phyloP scores from a whole-genome alignment of 2,888 invertebrate species.

The Oscheius sp. region DNA sequence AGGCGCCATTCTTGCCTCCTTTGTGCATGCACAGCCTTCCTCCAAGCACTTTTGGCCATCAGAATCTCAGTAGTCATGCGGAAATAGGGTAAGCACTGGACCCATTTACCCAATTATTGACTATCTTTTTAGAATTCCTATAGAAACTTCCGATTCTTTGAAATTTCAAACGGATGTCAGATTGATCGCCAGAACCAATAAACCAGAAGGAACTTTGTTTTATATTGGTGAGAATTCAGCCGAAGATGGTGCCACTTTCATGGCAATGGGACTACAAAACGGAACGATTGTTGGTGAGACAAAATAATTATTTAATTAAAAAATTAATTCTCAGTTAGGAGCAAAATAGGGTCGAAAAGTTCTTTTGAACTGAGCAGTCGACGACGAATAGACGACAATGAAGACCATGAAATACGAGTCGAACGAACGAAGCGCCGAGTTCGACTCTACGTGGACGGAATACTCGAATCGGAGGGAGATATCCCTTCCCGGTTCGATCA shows the following conservation, averaged over 20 bases:
- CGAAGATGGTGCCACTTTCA: slow-evolving; percentile 56
- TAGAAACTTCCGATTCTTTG: slow-evolving; percentile 33
- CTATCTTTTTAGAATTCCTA: slow-evolving; percentile 22
- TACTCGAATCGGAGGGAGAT: slow-evolving; percentile 50
- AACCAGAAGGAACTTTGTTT: slow-evolving; percentile 52
- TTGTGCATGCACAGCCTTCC: slow-evolving; percentile 59
- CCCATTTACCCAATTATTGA: not conserved
- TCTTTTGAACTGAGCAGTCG: slow-evolving; percentile 42
- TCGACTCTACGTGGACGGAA: slow-evolving; percentile 57
- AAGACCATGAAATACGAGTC: slow-evolving; percentile 59
- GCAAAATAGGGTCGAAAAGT: slow-evolving; percentile 45
- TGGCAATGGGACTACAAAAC: slow-evolving; percentile 48
- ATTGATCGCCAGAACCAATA: slow-evolving; percentile 59
- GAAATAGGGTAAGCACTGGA: slow-evolving; percentile 30
- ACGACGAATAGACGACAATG: slow-evolving; percentile 61
- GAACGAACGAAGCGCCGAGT: slow-evolving; percentile 48
- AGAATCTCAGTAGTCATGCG: slow-evolving; percentile 18
- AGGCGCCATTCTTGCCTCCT: slow-evolving; percentile 66
- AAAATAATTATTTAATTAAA: not conserved
- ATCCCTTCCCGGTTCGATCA: slow-evolving; percentile 62
- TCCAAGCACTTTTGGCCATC: slow-evolving; percentile 68
- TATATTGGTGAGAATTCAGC: slow-evolving; percentile 61
- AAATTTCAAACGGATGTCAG: slow-evolving; percentile 60
- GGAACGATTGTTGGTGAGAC: slow-evolving; percentile 53
- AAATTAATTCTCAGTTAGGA: slow-evolving; percentile 41